Conservation (phyloP, 2,888 invertebrate species). For the Lepidochitona cinerea region DNA sequence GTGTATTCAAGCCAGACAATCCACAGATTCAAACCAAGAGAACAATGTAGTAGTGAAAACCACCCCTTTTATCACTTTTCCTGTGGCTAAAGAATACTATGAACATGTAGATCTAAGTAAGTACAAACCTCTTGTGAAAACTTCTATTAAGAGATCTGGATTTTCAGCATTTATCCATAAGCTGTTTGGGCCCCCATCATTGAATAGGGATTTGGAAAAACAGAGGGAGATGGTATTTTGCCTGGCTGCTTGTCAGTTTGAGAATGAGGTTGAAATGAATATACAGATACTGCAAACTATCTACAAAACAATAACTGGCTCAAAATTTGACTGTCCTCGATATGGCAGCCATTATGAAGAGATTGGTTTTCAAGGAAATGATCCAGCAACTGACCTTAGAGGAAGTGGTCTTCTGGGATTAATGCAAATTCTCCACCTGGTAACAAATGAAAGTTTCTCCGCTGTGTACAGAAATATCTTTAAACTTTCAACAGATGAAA, state of each 20-base stretch:
- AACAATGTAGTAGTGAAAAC: background rate
- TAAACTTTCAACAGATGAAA: constrained; percentile 71
- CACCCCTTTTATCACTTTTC: constrained; percentile 5
- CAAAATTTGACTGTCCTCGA: constrained; percentile 71
- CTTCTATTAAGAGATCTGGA: constrained; percentile 47
- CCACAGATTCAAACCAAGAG: background rate
- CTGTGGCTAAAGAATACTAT: background rate
- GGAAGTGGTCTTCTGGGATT: constrained; percentile 74
- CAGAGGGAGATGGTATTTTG: constrained; percentile 72
- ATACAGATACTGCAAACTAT: constrained; percentile 72
- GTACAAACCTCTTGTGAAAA: constrained; percentile 47
- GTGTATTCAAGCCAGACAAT: constrained; percentile 53
- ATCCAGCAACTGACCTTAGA: constrained; percentile 75
- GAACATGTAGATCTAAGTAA: background rate
- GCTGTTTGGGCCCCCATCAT: constrained; percentile 71
- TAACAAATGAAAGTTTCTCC: constrained; percentile 60
- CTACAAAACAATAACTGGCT: constrained; percentile 71
- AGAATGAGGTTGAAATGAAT: constrained; percentile 70
- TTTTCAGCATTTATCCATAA: constrained; percentile 61
- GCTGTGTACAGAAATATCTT: constrained; percentile 71
- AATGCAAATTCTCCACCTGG: constrained; percentile 72
- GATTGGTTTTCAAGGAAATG: constrained; percentile 75
- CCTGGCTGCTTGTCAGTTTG: constrained; percentile 72
- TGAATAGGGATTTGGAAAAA: constrained; percentile 62
- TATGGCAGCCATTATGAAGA: constrained; percentile 75